Evolutionary conservation across 2,888 invertebrate species (phyloP).

Genomic region (Agriopis marginaria): DNA sequence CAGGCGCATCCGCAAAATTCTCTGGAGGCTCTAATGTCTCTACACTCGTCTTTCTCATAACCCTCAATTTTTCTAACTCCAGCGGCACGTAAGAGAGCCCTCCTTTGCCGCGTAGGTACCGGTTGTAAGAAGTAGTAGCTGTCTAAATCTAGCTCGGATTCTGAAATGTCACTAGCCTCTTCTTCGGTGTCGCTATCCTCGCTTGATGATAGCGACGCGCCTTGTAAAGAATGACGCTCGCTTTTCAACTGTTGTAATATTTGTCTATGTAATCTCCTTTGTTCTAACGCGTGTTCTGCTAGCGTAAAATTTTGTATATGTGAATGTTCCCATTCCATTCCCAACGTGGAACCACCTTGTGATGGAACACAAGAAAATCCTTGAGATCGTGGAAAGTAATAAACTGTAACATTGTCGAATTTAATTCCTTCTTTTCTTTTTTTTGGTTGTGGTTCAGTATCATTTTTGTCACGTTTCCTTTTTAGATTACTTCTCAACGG

Average conservation of each 20-base stretch:
- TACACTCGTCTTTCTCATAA: slow-evolving; percentile 97
- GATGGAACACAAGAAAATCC: slow-evolving; percentile 97
- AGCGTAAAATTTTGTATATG: slow-evolving; percentile 93
- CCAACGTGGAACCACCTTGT: slow-evolving; percentile 95
- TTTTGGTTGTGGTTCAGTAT: slow-evolving; percentile 80
- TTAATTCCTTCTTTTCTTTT: slow-evolving; percentile 93
- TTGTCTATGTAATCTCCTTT: slow-evolving; percentile 94
- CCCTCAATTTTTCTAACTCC: slow-evolving; percentile 98
- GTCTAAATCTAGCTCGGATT: slow-evolving; percentile 95
- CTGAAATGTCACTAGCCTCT: slow-evolving; percentile 92
- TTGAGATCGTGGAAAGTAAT: slow-evolving; percentile 97
- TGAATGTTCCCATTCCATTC: slow-evolving; percentile 93
- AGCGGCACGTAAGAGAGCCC: slow-evolving; percentile 95
- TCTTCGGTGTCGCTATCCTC: slow-evolving; percentile 95
- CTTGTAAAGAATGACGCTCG: slow-evolving; percentile 87
- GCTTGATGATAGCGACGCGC: slow-evolving; percentile 89
- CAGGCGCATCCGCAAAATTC: slow-evolving; percentile 98
- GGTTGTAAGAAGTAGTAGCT: slow-evolving; percentile 97
- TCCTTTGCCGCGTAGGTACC: slow-evolving; percentile 95
- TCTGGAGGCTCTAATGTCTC: slow-evolving; percentile 95
- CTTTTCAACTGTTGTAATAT: slow-evolving; percentile 91
- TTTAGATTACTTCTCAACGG: slow-evolving; percentile 89
- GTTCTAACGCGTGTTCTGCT: slow-evolving; percentile 95
- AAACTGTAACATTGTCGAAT: slow-evolving; percentile 97
- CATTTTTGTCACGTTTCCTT: slow-evolving; percentile 82